Conservation (phyloP, 92 coral and sea anemone genomes). For the Epizoanthus ramosus region DNA sequence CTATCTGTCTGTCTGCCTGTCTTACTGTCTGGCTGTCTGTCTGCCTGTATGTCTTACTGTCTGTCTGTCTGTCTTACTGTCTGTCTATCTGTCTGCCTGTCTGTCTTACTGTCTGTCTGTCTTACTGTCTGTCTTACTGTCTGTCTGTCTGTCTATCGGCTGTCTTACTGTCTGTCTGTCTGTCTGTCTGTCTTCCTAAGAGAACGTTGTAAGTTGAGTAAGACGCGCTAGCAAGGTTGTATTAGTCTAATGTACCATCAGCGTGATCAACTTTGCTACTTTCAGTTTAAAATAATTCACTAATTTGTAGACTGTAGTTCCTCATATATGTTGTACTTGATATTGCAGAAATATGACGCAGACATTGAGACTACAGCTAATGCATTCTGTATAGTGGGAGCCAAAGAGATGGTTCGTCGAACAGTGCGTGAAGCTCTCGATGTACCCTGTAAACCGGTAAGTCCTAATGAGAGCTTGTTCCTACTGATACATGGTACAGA, state of each 20-base stretch:
- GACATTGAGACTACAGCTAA: conserved; percentile 54
- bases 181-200: background rate
- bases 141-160: background rate
- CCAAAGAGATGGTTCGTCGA: conserved; percentile 49
- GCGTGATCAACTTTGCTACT: no score
- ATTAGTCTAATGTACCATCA: no score
- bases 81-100: background rate
- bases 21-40: background rate
- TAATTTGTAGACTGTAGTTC: no score
- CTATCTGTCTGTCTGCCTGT: no score
- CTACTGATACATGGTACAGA: background rate
- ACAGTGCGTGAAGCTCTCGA: conserved; percentile 60
- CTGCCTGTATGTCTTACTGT: background rate
- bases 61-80: background rate
- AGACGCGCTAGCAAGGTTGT: no score
- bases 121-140: background rate
- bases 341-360: conserved; percentile 75
- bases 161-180: background rate
- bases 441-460: conserved; percentile 73
- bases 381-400: conserved; percentile 51
- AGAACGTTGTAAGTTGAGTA: no score
- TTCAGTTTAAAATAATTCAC: no score
- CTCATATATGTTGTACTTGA: background rate
- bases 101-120: no score
- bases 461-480: background rate